Percentiles rank a stretch among this genome's conserved stretches.
phyloP scores from a whole-genome alignment of 2,797 vertebrate species.

The Xenops minutus region DNA sequence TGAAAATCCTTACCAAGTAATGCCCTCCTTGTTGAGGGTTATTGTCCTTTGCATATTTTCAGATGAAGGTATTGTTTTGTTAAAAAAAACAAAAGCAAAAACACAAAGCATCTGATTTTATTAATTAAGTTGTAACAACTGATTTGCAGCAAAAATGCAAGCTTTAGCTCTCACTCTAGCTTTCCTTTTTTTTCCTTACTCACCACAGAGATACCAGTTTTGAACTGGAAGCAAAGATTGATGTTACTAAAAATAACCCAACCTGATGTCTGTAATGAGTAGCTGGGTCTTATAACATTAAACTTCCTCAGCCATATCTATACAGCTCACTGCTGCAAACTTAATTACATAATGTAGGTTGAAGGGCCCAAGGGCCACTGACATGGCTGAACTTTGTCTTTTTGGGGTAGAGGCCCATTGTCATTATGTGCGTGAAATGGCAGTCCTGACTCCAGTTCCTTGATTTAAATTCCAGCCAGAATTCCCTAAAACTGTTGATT shows the following conservation, averaged over 20 bases:
- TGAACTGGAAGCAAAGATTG: not conserved
- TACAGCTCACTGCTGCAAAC: not conserved
- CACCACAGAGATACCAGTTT: not conserved
- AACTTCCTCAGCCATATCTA: not conserved
- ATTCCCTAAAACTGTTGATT: not conserved
- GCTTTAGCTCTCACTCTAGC: not conserved
- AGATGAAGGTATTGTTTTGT: not conserved
- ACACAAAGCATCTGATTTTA: not conserved
- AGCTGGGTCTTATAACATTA: not conserved
- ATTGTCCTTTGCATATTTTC: not conserved
- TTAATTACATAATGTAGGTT: not conserved
- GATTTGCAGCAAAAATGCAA: not conserved
- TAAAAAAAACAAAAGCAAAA: accelerated
- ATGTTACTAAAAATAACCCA: not conserved
- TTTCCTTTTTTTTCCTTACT: not conserved
- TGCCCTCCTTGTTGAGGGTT: not conserved
- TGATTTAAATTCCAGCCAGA: not conserved
- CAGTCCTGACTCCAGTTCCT: not conserved
- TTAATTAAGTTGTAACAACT: not conserved
- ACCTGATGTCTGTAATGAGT: not conserved
- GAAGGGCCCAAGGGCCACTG: not conserved
- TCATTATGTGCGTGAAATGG: not conserved
- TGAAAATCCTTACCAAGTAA: not conserved
- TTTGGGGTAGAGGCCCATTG: not conserved
- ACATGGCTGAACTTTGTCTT: not conserved